Base-by-base conservation (phyloP, 2,888 invertebrate species). In the Erebia palarica region DNA sequence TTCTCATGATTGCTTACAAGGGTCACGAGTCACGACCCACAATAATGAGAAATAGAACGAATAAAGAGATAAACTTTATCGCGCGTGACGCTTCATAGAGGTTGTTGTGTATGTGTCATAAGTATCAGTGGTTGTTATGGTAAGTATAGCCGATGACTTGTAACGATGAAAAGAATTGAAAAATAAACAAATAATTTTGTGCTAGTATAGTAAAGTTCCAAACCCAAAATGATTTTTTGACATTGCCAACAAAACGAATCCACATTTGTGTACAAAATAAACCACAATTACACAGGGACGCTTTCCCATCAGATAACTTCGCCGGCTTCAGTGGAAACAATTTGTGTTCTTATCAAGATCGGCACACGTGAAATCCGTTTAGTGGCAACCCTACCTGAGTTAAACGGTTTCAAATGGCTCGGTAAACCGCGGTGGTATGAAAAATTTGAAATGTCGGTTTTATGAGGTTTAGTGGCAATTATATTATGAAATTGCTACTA, bases 331-430 rank as follows among this genome's bases (percentile, higher is more conserved):
- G 84, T 87, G 86, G 89, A 90, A 92, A 92, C 92, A 92, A 92
- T 92, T 92, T 89, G 84, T 80, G 75, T 75, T 77, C 80, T 83
- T 92, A 92, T 92, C 92, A 79, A 81, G 92, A 92, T 92, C 86
- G 86, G 84, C 77, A 84, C 82, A 83, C 80, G 84, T 84, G 83
- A 84, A 82, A 84, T 81, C 78, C 80, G 78, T 78, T 83, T 80
- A 81, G 74, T 76, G 78, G 78, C 79, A 80, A 77, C 80, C 82
- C 81, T 82, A 82, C 81, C 80, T 81, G 79, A 75, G 75, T 79
- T 78, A 74, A 80, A 77, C 75, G 77, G 73, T 77, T 74, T 75
- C 75, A 72, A 75, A 75, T 73, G 73, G 73, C 68, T 73, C 59
- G 73, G 74, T 75, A 75, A 70, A 68, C 75, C 75, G 69, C 60